These are phyloP conservation scores for Yoshiicerus persimilis DNA, from an alignment of 1,140 invertebrate species.

Conservation along the genomic window DNA sequence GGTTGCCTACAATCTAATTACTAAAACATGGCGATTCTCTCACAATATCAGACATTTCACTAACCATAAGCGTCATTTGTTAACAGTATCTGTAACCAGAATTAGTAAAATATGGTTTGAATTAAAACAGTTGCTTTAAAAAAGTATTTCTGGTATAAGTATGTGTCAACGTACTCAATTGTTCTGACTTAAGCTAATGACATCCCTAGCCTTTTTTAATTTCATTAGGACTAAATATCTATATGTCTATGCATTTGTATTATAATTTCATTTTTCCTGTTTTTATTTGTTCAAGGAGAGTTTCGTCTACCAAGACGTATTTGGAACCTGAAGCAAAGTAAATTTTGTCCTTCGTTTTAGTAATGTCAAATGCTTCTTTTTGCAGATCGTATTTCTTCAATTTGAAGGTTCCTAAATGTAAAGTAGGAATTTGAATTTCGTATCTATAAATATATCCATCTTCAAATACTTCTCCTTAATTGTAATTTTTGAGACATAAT, in stretches of 20 bases:
- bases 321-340: constrained; percentile 67
- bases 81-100: too few relatives aligned
- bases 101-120: too few relatives aligned
- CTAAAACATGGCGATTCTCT: too few relatives aligned
- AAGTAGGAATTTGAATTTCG: not conserved
- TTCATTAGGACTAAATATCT: not conserved
- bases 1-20: too few relatives aligned
- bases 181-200: not conserved
- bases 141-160: too few relatives aligned
- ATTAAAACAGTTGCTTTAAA: too few relatives aligned
- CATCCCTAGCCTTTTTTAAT: not conserved
- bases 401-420: constrained; percentile 79
- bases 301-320: constrained; percentile 64
- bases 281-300: constrained; percentile 67
- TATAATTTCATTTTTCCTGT: constrained; percentile 62
- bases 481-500: constrained; percentile 28
- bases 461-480: not conserved
- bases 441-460: not conserved
- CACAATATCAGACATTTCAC: too few relatives aligned
- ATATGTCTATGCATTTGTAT: not conserved
- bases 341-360: constrained; percentile 71
- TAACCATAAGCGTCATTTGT: too few relatives aligned
- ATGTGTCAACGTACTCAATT: too few relatives aligned
- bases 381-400: constrained; percentile 87
- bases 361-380: constrained; percentile 84